Percentiles rank a stretch among this genome's conserved stretches.
Evolutionary conservation across 23 tunicate species (phyloP).

Genomic region (Diplosoma virens): DNA sequence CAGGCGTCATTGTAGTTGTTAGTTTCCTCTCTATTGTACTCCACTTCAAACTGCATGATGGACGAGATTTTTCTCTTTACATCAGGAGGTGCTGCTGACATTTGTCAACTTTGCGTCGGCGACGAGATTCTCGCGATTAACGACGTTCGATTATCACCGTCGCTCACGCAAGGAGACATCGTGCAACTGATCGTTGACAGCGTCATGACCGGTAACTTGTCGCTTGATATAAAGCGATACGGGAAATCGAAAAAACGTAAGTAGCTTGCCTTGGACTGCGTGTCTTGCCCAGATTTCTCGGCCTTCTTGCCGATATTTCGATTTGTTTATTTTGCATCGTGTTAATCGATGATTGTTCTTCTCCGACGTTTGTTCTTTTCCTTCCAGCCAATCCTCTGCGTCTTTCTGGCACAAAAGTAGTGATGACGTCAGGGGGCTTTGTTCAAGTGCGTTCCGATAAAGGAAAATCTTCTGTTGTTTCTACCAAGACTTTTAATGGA

Average conservation of each 20-base stretch:
- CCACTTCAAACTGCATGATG: too few species aligned
- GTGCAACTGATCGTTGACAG: conserved; percentile 88
- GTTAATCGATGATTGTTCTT: too few species aligned
- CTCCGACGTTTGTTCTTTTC: too few species aligned
- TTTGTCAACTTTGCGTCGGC: conserved; percentile 88
- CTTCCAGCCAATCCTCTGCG: conserved; percentile 54
- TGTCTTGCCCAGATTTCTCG: too few species aligned
- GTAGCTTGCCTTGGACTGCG: neutral
- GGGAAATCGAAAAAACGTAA: conserved; percentile 79
- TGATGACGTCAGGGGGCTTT: conserved; percentile 90
- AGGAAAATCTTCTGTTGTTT: conserved; percentile 36
- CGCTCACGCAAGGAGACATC: conserved; percentile 77
- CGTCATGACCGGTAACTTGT: conserved; percentile 84
- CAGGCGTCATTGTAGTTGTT: too few species aligned
- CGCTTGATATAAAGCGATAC: conserved; percentile 75
- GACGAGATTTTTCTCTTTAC: neutral
- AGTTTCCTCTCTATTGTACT: too few species aligned
- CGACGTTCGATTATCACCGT: conserved; percentile 62
- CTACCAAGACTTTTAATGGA: conserved; percentile 39
- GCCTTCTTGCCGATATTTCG: too few species aligned
- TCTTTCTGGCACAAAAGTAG: conserved; percentile 81
- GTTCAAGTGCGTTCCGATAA: conserved; percentile 87
- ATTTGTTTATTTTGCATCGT: too few species aligned
- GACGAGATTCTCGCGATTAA: conserved; percentile 87
- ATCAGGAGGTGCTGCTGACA: conserved; percentile 84